A percentile compares a stretch with the other conserved stretches of the same genome.
These are phyloP conservation scores for Oryzaephilus surinamensis DNA, from an alignment of 1,140 invertebrate genomes.

Conservation along the genomic window DNA sequence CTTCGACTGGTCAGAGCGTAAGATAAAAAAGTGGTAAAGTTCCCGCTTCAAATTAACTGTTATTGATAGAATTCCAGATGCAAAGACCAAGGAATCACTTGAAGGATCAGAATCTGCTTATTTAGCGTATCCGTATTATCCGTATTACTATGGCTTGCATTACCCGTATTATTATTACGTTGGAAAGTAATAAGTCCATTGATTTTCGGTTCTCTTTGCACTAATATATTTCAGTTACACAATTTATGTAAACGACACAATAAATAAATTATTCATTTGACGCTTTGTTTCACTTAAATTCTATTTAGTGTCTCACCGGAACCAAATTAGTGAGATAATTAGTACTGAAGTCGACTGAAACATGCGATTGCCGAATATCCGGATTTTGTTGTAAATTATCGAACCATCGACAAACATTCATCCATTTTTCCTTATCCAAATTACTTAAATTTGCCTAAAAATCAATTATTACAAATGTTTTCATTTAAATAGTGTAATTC, in stretches of 20 bases:
- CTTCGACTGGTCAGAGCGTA: not conserved
- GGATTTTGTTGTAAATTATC: slow-evolving; percentile 52
- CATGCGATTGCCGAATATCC: slow-evolving; percentile 43
- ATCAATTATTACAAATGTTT: slow-evolving; percentile 5
- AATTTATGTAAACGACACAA: too few relatives aligned
- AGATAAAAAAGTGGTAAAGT: not conserved
- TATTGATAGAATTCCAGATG: not conserved
- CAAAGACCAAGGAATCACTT: slow-evolving; percentile 6
- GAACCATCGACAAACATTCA: slow-evolving; percentile 57
- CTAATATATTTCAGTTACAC: too few relatives aligned
- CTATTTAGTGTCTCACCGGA: slow-evolving; percentile 34
- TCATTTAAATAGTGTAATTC: slow-evolving; percentile 3
- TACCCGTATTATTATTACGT: slow-evolving; percentile 7
- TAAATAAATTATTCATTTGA: not conserved
- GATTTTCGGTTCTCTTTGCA: not conserved
- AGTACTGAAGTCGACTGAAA: slow-evolving; percentile 46
- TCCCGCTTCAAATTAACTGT: not conserved
- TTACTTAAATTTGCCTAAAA: slow-evolving; percentile 40
- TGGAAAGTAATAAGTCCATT: slow-evolving; percentile 7
- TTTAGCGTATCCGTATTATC: slow-evolving; percentile 10
- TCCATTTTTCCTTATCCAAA: slow-evolving; percentile 47
- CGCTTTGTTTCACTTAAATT: not conserved
- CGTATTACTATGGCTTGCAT: slow-evolving; percentile 9
- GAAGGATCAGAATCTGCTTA: slow-evolving; percentile 10
- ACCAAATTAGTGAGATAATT: slow-evolving; percentile 40